These are phyloP conservation scores for Protula sp. DNA, from an alignment of 2,888 invertebrate genomes.

Conservation along the genomic window DNA sequence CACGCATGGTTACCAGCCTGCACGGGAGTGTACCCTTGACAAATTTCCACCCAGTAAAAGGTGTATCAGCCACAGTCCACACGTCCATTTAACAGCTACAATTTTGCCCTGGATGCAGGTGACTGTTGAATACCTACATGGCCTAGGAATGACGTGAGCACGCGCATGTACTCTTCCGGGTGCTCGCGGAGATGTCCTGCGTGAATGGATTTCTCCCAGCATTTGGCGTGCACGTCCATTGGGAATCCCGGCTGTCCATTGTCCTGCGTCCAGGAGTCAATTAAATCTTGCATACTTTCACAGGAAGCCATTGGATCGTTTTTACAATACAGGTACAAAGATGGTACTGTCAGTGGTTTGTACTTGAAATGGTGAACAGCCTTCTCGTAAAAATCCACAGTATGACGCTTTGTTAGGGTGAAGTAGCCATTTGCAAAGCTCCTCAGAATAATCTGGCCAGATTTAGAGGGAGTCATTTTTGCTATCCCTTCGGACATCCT, in stretches of 20 bases:
- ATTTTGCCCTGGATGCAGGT: no score
- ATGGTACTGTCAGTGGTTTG: neutral
- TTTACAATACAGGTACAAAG: neutral
- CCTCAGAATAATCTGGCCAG: neutral
- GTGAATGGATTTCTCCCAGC: conserved; percentile 1
- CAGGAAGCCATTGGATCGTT: neutral
- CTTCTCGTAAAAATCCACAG: neutral
- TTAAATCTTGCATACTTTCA: neutral
- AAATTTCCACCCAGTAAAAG: no score
- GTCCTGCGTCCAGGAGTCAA: neutral
- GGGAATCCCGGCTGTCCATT: neutral
- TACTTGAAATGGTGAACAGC: neutral
- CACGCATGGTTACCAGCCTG: no score
- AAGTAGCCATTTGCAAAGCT: neutral
- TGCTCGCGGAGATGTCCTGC: neutral
- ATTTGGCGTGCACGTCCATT: neutral
- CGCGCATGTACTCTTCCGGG: neutral
- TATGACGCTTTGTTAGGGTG: neutral
- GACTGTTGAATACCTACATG: no score
- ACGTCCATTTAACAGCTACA: no score
- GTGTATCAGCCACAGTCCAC: no score
- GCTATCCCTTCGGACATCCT: neutral
- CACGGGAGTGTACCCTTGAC: no score
- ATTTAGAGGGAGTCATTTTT: neutral
- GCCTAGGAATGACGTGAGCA: neutral